A percentile compares a stretch with the other conserved stretches of the same genome.
phyloP scores from a whole-genome alignment of 2,888 invertebrate species.

The Ypsolopha scabrella region DNA sequence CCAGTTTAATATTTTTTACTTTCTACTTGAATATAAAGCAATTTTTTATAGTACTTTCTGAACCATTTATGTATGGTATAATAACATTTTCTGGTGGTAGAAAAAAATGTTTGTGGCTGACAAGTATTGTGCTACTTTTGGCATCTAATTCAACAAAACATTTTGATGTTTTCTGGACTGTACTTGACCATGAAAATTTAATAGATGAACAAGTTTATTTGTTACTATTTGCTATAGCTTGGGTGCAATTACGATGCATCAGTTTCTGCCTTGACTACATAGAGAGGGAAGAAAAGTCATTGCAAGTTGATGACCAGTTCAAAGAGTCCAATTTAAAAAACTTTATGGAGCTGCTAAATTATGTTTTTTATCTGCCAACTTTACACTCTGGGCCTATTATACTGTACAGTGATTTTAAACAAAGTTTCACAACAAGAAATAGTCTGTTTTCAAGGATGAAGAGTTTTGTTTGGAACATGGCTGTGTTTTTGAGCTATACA shows the following conservation, averaged over 20 bases:
- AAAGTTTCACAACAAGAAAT: slow-evolving; percentile 32
- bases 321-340: background rate
- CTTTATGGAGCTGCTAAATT: slow-evolving; percentile 73
- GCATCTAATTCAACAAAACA: slow-evolving; percentile 63
- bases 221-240: slow-evolving; percentile 70
- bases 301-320: slow-evolving; percentile 10
- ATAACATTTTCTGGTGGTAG: slow-evolving; percentile 55
- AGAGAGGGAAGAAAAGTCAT: slow-evolving; percentile 25
- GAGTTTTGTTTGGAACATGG: slow-evolving; percentile 52
- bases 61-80: slow-evolving; percentile 65
- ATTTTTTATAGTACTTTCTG: slow-evolving; percentile 56
- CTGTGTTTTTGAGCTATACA: slow-evolving; percentile 76
- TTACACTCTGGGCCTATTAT: slow-evolving; percentile 88
- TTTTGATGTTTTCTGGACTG: slow-evolving; percentile 52
- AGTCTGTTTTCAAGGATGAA: slow-evolving; percentile 34
- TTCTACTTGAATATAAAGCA: slow-evolving; percentile 59
- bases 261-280: slow-evolving; percentile 77
- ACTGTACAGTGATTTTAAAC: slow-evolving; percentile 77
- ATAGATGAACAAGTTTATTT: slow-evolving; percentile 67
- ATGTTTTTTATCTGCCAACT: slow-evolving; percentile 87
- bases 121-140: slow-evolving; percentile 56
- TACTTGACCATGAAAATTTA: slow-evolving; percentile 47
- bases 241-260: slow-evolving; percentile 81
- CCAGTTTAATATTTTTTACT: slow-evolving; percentile 57
- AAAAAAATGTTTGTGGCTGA: slow-evolving; percentile 66